Base-by-base conservation (phyloP, 2,113 vertebrate species). In the Parus major region DNA sequence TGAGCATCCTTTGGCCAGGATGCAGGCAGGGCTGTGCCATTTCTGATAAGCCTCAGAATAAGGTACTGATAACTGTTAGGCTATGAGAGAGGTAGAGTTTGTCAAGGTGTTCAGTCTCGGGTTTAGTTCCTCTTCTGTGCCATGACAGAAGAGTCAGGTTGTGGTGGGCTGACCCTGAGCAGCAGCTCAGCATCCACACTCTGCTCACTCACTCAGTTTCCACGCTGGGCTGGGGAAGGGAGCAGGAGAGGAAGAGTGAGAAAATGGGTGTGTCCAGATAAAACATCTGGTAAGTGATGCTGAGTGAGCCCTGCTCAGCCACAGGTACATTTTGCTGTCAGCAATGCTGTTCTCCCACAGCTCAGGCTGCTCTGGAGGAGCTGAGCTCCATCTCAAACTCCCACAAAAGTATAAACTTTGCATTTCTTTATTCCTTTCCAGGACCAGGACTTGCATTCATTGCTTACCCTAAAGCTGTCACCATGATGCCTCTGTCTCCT, bases 401-500 rank as follows among this genome's bases (percentile, higher is more conserved):
- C 63, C 15, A 12, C 59, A 14, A 31, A 12, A 25, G 2, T 8
- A 27, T 24, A 42, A 92, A 42, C 10, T 5, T 31, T 56, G 41
- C n/a, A 19, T 82, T 52, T 77, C 55, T 73, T 56, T 53, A 29
- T 91, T 94, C 39, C 33, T 63, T 95, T 94, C 25, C 94, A 99
- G 99, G 99, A 91, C 99, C 99, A 21, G 99, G 99, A 60, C 98
- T 99, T 76, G 99, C 99, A 64, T 99, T 99, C 77, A 99, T 99
- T 57, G 99, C 99, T 9, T 99, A 99, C 93, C 99, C 99, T 76
- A 99, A 99, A 97, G 99, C 99, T 39, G 99, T 99, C 50, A 99
- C 99, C 52, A 99, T 99, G 99, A 99, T 99, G 99, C 99, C 99
- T 64, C 98, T 99, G 72, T 98, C 99, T 91, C 99, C 99, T 6